A percentile compares a stretch with the other conserved stretches of the same genome.
Conservation (phyloP, 2,797 vertebrate genomes). For the Sebastes reedi region DNA sequence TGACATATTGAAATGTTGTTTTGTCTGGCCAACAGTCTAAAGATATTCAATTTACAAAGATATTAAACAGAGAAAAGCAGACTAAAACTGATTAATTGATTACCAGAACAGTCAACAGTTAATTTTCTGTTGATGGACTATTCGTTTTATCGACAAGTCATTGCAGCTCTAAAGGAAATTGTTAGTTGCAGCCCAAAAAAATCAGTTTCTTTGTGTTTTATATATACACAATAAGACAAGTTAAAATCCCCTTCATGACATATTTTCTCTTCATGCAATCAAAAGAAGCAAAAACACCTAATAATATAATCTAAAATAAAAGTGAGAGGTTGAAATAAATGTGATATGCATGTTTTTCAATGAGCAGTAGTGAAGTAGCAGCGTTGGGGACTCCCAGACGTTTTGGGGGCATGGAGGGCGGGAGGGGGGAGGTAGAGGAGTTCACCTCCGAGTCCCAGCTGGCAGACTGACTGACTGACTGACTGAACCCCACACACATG, state of each 20-base stretch:
- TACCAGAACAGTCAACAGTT: not conserved
- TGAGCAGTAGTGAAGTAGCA: not conserved
- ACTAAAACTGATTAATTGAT: not conserved
- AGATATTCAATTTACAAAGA: too few relatives aligned
- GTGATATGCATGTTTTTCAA: not conserved
- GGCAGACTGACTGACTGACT: slow-evolving; percentile 52
- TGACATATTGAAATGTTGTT: not conserved
- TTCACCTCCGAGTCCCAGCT: slow-evolving; percentile 61
- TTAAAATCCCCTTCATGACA: not conserved
- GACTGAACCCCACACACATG: slow-evolving; percentile 66
- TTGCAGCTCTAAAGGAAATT: not conserved
- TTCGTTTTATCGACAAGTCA: not conserved
- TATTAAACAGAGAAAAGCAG: too few relatives aligned
- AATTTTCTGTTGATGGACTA: not conserved
- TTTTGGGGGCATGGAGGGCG: not conserved
- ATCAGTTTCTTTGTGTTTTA: not conserved
- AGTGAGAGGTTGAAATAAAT: not conserved
- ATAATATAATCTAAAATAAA: not conserved
- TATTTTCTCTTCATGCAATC: not conserved
- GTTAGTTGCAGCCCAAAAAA: not conserved
- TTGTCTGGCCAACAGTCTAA: not conserved
- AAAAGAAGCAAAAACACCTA: not conserved
- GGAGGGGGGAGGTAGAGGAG: not conserved
- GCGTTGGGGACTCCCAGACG: slow-evolving; percentile 21
- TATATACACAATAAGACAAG: not conserved